Percentiles rank a stretch among this genome's conserved stretches.
phyloP scores from a whole-genome alignment of 1,140 invertebrate species.

The Lasioglossum albipes region DNA sequence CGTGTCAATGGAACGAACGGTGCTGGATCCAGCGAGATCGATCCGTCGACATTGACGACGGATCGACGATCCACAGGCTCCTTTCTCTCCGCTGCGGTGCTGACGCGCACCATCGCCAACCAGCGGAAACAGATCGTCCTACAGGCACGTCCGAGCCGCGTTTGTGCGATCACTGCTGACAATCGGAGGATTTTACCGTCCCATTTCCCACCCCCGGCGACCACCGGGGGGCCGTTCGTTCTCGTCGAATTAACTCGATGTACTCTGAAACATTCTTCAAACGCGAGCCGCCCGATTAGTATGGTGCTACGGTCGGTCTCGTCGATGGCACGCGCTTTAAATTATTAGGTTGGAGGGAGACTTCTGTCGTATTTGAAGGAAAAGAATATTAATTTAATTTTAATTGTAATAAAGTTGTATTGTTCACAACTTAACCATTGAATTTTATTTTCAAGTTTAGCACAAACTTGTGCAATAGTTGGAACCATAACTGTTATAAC shows the following conservation, averaged over 20 bases:
- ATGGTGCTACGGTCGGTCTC: neutral
- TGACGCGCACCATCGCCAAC: slow-evolving; percentile 9
- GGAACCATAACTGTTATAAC: no score
- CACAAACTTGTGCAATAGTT: no score
- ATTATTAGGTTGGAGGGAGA: no score
- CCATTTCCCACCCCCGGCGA: neutral
- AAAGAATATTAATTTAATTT: no score
- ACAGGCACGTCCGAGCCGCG: slow-evolving; percentile 6
- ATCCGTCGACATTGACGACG: neutral
- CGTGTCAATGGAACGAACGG: slow-evolving; percentile 6
- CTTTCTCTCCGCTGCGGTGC: slow-evolving; percentile 9
- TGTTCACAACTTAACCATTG: no score
- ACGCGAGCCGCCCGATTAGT: neutral
- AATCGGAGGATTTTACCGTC: slow-evolving; percentile 26
- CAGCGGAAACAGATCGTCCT: slow-evolving; percentile 42
- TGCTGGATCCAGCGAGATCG: neutral
- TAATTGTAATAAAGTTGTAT: no score
- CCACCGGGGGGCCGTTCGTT: slow-evolving; percentile 29
- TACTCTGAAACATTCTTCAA: slow-evolving; percentile 45
- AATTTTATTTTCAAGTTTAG: no score
- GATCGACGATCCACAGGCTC: slow-evolving; percentile 1
- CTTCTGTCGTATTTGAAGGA: no score
- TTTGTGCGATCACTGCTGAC: slow-evolving; percentile 42
- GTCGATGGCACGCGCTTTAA: no score
- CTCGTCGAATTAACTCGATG: slow-evolving; percentile 52